These are phyloP conservation scores for Iphiclides podalirius DNA, from an alignment of 2,888 invertebrate species.

Conservation along the genomic window DNA sequence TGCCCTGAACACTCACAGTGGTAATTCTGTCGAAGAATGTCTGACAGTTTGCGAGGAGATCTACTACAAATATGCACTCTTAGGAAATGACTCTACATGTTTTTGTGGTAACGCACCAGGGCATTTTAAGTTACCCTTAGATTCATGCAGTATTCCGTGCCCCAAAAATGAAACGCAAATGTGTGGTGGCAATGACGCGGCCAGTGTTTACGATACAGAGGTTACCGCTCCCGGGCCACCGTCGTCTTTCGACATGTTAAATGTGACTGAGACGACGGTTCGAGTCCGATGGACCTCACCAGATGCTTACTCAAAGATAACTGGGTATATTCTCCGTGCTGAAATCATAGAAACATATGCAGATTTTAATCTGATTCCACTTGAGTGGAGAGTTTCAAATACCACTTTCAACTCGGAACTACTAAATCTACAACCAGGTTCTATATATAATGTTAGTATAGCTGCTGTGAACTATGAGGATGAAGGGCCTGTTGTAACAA, in stretches of 20 bases:
- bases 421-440: conserved; percentile 85
- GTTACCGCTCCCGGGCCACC: conserved; percentile 86
- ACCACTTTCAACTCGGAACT: conserved; percentile 79
- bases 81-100: conserved; percentile 67
- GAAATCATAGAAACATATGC: conserved; percentile 80
- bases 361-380: conserved; percentile 62
- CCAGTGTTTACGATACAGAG: conserved; percentile 85
- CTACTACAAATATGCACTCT: conserved; percentile 67
- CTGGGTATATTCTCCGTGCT: conserved; percentile 79
- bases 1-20: conserved; percentile 65
- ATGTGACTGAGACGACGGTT: conserved; percentile 82
- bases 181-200: conserved; percentile 85
- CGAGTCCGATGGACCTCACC: conserved; percentile 81
- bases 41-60: conserved; percentile 69
- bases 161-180: conserved; percentile 79
- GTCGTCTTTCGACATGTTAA: conserved; percentile 75
- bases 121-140: conserved; percentile 59
- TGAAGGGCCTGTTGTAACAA: conserved; percentile 78
- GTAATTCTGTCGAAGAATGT: conserved; percentile 70
- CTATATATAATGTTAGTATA: conserved; percentile 87
- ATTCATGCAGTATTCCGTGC: conserved; percentile 80
- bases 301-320: conserved; percentile 72
- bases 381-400: conserved; percentile 81
- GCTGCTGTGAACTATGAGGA: conserved; percentile 82
- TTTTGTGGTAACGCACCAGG: conserved; percentile 69